Evolutionary conservation across 2,888 invertebrate genomes (phyloP), one percentile per base, ranked within the genome.

Genomic region (Plebejus anna): DNA sequence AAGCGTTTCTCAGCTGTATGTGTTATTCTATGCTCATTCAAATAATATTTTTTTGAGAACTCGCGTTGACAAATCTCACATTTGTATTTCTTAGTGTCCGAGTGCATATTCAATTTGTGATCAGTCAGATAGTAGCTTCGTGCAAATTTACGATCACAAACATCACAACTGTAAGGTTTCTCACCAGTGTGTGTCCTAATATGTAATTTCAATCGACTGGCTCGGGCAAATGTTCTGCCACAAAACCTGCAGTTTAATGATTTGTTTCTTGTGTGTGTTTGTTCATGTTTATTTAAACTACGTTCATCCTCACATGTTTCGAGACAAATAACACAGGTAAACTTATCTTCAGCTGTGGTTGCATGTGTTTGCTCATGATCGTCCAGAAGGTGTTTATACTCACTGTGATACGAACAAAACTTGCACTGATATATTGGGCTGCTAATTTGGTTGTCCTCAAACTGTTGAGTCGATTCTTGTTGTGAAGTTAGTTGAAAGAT

Each of bases 141-240:
- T 5, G 73, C 47, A 51, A 73, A 73, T 32, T 55, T 73, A 51
- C 73, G 73, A 22, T 73, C 13, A 55, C 73, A 73, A 51, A 73
- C 7, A 55, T 73, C 73, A 32, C 73, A 73, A 28, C 73, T 73
- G 32, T 73, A 73, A 32, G 73, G 73, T 73, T 73, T 73, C 13
- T 73, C 73, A 32, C 73, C 73, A 51, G 73, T 73, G 32, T 73
- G 73, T 32, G 73, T 73, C 32, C 51, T 51, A 3, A 22, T 73
- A 51, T 73, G 73, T 16, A 51, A 73, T 55, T 73, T 73, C 16
- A 73, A 36, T 55, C 51, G 16, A 51, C 47, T 51, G 16, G 55
- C 73, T 22, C 73, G 22, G 13, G 73, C 47, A 32, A 73, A 73
- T 32, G 16, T 5, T 11, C 28, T 22, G n/a, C 55, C 7, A 32